Evolutionary conservation across 2,113 vertebrate species (phyloP).

Genomic region (Saccopteryx leptura): DNA sequence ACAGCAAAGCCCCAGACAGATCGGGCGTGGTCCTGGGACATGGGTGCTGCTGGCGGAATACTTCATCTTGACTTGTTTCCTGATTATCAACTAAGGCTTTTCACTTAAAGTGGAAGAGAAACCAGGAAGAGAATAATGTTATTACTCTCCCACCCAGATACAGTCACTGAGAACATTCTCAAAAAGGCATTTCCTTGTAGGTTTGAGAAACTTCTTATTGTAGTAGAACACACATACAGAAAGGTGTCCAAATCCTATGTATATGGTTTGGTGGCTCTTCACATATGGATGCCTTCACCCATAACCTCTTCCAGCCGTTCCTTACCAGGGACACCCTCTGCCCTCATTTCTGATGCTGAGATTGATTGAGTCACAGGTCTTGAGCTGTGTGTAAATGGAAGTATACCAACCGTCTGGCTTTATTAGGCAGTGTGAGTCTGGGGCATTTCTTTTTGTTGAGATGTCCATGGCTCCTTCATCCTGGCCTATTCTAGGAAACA

Average conservation of each 20-base stretch:
- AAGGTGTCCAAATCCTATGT: too few species aligned
- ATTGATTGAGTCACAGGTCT: neutral
- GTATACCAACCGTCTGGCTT: rapidly evolving
- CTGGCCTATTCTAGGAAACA: neutral
- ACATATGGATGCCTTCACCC: rapidly evolving
- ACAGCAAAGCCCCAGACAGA: neutral
- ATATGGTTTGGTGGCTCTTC: neutral
- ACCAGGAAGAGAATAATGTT: neutral
- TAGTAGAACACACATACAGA: neutral
- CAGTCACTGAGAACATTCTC: neutral
- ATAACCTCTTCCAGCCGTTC: too few species aligned
- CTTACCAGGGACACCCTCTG: rapidly evolving
- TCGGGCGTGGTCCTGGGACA: neutral
- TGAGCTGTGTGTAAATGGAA: neutral
- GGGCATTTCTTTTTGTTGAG: neutral
- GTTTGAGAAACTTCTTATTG: neutral
- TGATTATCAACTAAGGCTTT: neutral
- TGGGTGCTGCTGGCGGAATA: neutral
- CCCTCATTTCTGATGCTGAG: neutral
- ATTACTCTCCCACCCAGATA: neutral
- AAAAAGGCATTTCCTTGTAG: neutral
- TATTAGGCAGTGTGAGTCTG: neutral
- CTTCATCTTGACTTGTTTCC: neutral
- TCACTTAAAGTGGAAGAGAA: neutral
- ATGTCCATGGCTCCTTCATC: too few species aligned